phyloP scores from a whole-genome alignment of 1,140 invertebrate genomes.

The Drosophila funebris region DNA sequence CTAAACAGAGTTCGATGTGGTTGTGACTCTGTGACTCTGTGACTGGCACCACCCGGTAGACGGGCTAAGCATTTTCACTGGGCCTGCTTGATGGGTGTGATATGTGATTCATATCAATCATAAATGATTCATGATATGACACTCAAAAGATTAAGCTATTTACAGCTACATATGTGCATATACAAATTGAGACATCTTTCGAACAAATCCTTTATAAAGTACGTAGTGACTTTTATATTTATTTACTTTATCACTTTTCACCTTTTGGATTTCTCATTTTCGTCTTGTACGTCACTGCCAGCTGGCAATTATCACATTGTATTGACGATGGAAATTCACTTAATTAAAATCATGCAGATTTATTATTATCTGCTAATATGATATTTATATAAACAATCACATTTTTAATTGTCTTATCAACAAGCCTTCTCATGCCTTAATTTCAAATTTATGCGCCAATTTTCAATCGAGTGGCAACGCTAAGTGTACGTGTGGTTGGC shows the following conservation, averaged over 20 bases:
- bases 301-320: slow-evolving; percentile 35
- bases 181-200: slow-evolving; percentile 6
- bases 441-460: background rate
- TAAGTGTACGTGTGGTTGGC: background rate
- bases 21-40: background rate
- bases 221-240: background rate
- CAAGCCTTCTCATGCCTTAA: background rate
- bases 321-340: slow-evolving; percentile 29
- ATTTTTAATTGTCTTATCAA: background rate
- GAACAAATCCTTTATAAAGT: slow-evolving; percentile 6
- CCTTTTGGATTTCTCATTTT: background rate
- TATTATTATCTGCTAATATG: slow-evolving; percentile 5
- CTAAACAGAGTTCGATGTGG: slow-evolving; percentile 20
- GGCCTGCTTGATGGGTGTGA: background rate
- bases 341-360: slow-evolving; percentile 36
- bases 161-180: too few species aligned
- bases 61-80: slow-evolving; percentile 25
- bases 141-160: background rate
- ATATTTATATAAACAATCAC: background rate
- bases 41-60: slow-evolving; percentile 27
- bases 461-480: slow-evolving; percentile 1
- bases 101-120: slow-evolving; percentile 21
- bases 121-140: slow-evolving; percentile 25
- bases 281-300: slow-evolving; percentile 17
- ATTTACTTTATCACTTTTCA: slow-evolving; percentile 25